Percentiles rank a stretch among this genome's conserved stretches.
Evolutionary conservation across 2,888 invertebrate genomes (phyloP).

Genomic region (Nipponacmea schrenckii): DNA sequence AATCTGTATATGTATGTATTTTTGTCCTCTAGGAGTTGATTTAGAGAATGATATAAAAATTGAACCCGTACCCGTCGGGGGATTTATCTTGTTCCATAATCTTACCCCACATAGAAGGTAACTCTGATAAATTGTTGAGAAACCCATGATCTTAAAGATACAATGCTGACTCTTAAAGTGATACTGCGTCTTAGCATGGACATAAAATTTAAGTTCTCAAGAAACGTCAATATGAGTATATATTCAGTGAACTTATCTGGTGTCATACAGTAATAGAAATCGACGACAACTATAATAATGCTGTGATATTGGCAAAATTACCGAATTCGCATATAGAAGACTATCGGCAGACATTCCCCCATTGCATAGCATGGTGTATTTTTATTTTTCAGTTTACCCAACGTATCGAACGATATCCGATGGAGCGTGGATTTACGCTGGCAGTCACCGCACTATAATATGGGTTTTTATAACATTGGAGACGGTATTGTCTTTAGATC

Average conservation of each 20-base stretch:
- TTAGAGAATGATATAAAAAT: conserved; percentile 52
- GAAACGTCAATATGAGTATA: no score
- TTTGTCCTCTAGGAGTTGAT: conserved; percentile 41
- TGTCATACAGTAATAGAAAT: neutral
- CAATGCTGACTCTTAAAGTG: neutral
- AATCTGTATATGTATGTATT: no score
- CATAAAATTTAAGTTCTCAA: no score
- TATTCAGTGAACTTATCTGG: no score
- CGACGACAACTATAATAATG: neutral
- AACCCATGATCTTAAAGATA: no score
- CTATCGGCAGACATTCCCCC: no score
- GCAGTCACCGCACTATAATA: conserved; percentile 58
- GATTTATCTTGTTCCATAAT: conserved; percentile 63
- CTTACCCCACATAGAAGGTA: conserved; percentile 63
- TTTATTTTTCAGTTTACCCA: conserved; percentile 47
- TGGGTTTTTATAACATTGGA: conserved; percentile 61
- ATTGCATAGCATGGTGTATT: neutral
- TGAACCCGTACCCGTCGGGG: conserved; percentile 60
- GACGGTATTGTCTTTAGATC: conserved; percentile 58
- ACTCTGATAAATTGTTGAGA: neutral
- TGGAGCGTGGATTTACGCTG: conserved; percentile 65
- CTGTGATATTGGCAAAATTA: no score
- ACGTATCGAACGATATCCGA: conserved; percentile 56
- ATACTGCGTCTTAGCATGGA: no score
- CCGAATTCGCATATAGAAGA: no score